Base-by-base conservation (phyloP, 30 jellyfish, hydroid and myxozoan species). In the Aurelia aurita complex sp. Pacific region DNA sequence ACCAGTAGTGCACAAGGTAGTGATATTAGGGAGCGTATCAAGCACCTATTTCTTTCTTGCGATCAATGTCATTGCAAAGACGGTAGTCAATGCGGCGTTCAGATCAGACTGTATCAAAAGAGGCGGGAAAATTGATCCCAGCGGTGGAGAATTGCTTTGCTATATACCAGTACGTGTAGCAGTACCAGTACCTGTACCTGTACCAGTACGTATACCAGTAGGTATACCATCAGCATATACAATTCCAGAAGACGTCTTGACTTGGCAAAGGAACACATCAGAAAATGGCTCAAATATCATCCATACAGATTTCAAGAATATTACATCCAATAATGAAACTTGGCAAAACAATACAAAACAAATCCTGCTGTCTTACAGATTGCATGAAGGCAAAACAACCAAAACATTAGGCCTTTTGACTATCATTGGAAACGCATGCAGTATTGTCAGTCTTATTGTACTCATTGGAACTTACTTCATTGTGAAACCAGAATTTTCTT, bases 1-100 rank as follows among this genome's bases (percentile, higher is more conserved):
- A n/a, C n/a, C n/a, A n/a, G n/a, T n/a, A n/a, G n/a, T n/a, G 29
- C 29, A 23, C 29, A 23, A 23, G 29, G 29, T 23, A 8, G 8
- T 46, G 1, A 10, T 1, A 43, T 0, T 2, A 9, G 57, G 57
- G 1, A 9, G 57, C 57, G 77, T 63, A 0, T 18, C 77, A 40
- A 77, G 87, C 77, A 57, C 76, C 35, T 82, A 82, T 23, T 72
- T 82, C 59, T 71, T 82, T 72, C 79, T 73, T 50, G 91, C 91
- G 14, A 60, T 82, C 19, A 55, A 82, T 70, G 72, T 82, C 43
- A 66, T 76, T 8, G 91, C 82, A 8, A 82, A 64, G 46, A 82
- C 91, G 23, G 80, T 76, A 9, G 55, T 60, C 43, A 46, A 29
- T 61, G 78, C 79, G 34, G 59, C n/a, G 52, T 2, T 4, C 76